These are phyloP conservation scores for Beris chalybata DNA, from an alignment of 2,888 invertebrate species.

Conservation along the genomic window DNA sequence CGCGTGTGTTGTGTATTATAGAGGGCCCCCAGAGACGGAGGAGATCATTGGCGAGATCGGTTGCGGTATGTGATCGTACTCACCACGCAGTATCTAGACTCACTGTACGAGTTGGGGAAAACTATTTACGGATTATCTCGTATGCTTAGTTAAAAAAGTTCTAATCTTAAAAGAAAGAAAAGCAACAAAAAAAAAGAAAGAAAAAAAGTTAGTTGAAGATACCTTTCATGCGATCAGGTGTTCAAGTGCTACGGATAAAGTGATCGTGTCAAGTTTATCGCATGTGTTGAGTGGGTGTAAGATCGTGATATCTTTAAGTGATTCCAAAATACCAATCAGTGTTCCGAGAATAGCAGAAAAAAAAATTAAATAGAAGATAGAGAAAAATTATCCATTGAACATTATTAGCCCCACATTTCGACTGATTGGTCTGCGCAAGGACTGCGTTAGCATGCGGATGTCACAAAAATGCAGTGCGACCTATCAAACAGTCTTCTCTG, in stretches of 20 bases:
- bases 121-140: constrained; percentile 18
- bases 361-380: background rate
- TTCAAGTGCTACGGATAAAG: constrained; percentile 15
- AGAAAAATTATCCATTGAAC: background rate
- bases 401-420: background rate
- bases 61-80: constrained; percentile 1
- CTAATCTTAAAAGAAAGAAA: constrained; percentile 32
- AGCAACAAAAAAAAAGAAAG: constrained; percentile 20
- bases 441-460: constrained; percentile 18
- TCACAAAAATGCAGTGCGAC: constrained; percentile 46
- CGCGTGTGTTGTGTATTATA: constrained; percentile 10
- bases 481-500: constrained; percentile 45
- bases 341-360: background rate
- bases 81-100: background rate
- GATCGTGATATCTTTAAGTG: constrained; percentile 21
- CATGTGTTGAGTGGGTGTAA: constrained; percentile 16
- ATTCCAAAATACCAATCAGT: background rate
- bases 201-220: constrained; percentile 14
- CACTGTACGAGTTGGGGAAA: background rate
- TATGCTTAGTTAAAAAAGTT: constrained; percentile 22
- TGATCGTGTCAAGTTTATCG: constrained; percentile 19
- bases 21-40: constrained; percentile 3
- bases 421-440: constrained; percentile 14
- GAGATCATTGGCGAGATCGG: constrained; percentile 8
- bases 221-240: constrained; percentile 26